phyloP scores from a whole-genome alignment of 2,797 vertebrate genomes.

The Alfaro cultratus region DNA sequence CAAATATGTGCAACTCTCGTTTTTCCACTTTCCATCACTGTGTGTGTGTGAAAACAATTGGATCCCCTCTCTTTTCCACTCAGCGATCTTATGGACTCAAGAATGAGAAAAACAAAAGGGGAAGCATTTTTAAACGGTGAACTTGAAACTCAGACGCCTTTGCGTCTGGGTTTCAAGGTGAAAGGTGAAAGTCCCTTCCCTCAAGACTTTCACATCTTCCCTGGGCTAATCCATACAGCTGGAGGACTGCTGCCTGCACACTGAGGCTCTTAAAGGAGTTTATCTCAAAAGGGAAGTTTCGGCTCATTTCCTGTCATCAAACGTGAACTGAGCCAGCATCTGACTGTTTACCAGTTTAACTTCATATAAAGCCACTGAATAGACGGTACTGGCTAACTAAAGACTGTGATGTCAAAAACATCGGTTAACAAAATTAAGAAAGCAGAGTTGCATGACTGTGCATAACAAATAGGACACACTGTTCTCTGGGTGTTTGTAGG shows the following conservation, averaged over 20 bases:
- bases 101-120: conserved; percentile 68
- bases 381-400: background rate
- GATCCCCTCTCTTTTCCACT: conserved; percentile 50
- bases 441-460: background rate
- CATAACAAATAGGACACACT: background rate
- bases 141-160: conserved; percentile 71
- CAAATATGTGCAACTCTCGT: conserved; percentile 18
- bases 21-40: conserved; percentile 46
- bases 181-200: conserved; percentile 28
- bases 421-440: background rate
- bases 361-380: background rate
- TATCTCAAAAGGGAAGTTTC: conserved; percentile 1
- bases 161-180: conserved; percentile 25
- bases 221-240: conserved; percentile 17
- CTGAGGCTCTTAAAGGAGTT: background rate
- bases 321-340: background rate
- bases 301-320: background rate
- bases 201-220: conserved; percentile 44
- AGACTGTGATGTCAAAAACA: background rate
- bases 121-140: conserved; percentile 45
- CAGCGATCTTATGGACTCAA: conserved; percentile 59
- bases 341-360: conserved; percentile 1
- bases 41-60: conserved; percentile 53
- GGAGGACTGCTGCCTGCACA: background rate
- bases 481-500: conserved; percentile 9